Percentiles rank a stretch among this genome's conserved stretches.
Conservation (phyloP, 2,888 invertebrate genomes). For the Tridacna crocea region DNA sequence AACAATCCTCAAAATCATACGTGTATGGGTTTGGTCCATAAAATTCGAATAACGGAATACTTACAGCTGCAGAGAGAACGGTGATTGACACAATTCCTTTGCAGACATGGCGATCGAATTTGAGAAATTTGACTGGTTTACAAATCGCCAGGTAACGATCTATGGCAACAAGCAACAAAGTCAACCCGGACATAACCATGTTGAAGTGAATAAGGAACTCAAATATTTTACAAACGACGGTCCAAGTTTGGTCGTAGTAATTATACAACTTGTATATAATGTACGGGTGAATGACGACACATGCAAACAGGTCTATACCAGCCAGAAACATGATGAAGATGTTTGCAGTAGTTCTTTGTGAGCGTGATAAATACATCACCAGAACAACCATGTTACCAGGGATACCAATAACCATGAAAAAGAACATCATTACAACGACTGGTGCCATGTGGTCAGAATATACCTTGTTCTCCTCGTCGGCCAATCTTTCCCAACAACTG, state of each 20-base stretch:
- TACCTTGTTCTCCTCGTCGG: conserved; percentile 21
- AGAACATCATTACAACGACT: conserved; percentile 61
- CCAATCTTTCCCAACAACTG: conserved; percentile 31
- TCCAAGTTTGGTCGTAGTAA: conserved; percentile 59
- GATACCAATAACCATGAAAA: conserved; percentile 54
- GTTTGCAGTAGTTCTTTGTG: conserved; percentile 49
- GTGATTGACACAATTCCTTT: conserved; percentile 33
- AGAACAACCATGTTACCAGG: conserved; percentile 63
- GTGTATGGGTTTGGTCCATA: conserved; percentile 49
- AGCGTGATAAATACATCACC: conserved; percentile 44
- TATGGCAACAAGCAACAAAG: conserved; percentile 60
- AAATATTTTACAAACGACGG: conserved; percentile 58
- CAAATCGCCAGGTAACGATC: conserved; percentile 68
- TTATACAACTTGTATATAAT: conserved; percentile 60
- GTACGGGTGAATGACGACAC: conserved; percentile 65
- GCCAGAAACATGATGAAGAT: conserved; percentile 62
- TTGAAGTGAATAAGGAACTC: conserved; percentile 64
- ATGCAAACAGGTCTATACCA: conserved; percentile 59
- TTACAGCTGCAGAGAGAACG: conserved; percentile 33
- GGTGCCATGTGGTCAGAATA: conserved; percentile 37
- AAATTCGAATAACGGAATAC: conserved; percentile 63
- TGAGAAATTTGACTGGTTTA: conserved; percentile 59
- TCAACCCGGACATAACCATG: conserved; percentile 48
- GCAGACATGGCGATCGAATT: conserved; percentile 38
- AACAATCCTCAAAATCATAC: background rate